Base-by-base conservation (phyloP, 2,888 invertebrate species). In the Conus canariensis region DNA sequence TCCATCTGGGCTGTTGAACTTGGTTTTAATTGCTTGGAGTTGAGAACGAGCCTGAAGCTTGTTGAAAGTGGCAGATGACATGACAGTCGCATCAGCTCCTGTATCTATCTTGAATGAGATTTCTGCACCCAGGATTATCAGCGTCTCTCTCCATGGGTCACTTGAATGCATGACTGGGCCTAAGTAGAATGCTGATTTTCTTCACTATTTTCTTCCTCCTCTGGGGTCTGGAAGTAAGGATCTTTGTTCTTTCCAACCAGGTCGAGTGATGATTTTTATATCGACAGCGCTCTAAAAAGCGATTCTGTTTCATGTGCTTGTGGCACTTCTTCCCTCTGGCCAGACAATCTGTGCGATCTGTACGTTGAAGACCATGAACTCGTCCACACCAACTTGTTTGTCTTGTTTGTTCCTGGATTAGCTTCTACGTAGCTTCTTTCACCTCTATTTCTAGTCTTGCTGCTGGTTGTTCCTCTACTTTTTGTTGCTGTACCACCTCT, bases 61-160 rank as follows among this genome's bases (percentile, higher is more conserved):
- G 14, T 60, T 25, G 85, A n/a, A 85, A 9, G 9, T 5, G 4
- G 60, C 7, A 12, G 16, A n/a, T 14, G 60, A 25, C 16, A 85
- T 60, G 9, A 85, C 30, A 12, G 25, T 19, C n/a, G 60, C 85
- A 64, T 85, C 60, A n/a, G 85, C 85, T 14, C 85, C 85, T 14
- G 85, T 85, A 19, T 85, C 85, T n/a, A 85, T 85, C 22, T 85
- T 85, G 64, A 85, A 85, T 25, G 25, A 8, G 19, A 60, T 25
- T 60, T 60, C n/a, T 7, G 7, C 9, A 22, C 64, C 25, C 7
- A 12, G 14, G 16, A 77, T 25, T 9, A 8, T 77, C 30, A 77
- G 30, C 10, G 25, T 25, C 7, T 25, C 25, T 30, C 12, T 77
- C 77, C 77, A 77, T 8, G 77, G 77, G 19, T 74, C 70, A 22